Percentiles rank a stretch among this genome's conserved stretches.
phyloP scores from a whole-genome alignment of 2,113 vertebrate genomes.

The Trematomus loennbergii region DNA sequence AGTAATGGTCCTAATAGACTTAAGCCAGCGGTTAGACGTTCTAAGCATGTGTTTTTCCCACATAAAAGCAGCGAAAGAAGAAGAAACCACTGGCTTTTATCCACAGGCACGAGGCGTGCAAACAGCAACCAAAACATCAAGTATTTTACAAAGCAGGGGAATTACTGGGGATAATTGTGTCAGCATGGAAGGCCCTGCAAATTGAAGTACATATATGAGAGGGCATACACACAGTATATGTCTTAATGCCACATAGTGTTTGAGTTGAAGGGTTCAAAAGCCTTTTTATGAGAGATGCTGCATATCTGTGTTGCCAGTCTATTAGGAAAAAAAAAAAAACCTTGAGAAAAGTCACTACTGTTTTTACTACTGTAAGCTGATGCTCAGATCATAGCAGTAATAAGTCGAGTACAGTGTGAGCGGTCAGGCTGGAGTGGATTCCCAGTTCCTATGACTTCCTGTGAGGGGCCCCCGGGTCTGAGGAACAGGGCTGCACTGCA shows the following conservation, averaged over 20 bases:
- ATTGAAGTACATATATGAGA: constrained; percentile 12
- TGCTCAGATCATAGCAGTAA: constrained; percentile 23
- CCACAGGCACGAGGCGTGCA: constrained; percentile 27
- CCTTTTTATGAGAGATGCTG: constrained; percentile 19
- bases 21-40: constrained; percentile 11
- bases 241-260: constrained; percentile 33
- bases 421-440: constrained; percentile 51
- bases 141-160: constrained; percentile 30
- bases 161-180: constrained; percentile 37
- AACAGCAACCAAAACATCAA: constrained; percentile 18
- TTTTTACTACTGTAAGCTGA: constrained; percentile 33
- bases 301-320: constrained; percentile 33
- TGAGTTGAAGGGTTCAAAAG: constrained; percentile 41
- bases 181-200: constrained; percentile 46
- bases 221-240: background rate
- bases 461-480: constrained; percentile 37
- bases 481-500: constrained; percentile 4
- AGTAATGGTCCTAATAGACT: constrained; percentile 31
- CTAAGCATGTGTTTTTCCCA: constrained; percentile 36
- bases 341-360: constrained; percentile 34
- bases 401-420: constrained; percentile 33
- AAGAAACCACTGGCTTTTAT: constrained; percentile 41
- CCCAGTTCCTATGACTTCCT: constrained; percentile 65
- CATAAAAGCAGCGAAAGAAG: constrained; percentile 54
- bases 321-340: constrained; percentile 30